phyloP scores from a whole-genome alignment of 2,888 invertebrate genomes.

The Zelleria hepariella region DNA sequence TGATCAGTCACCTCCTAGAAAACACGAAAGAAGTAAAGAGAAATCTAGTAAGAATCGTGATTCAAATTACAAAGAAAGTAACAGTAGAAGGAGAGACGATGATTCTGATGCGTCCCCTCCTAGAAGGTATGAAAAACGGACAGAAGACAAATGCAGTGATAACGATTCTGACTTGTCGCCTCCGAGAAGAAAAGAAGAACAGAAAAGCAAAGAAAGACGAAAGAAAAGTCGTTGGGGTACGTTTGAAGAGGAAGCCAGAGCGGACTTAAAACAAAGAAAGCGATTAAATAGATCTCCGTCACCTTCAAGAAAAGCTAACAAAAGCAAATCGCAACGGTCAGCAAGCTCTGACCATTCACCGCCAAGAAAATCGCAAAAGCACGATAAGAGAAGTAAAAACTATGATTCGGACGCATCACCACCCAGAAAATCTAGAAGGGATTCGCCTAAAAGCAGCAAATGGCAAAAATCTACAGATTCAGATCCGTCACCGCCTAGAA shows the following conservation, averaged over 20 bases:
- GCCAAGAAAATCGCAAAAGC: constrained; percentile 2
- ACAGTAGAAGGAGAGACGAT: no score
- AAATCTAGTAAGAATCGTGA: background rate
- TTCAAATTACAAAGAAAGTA: background rate
- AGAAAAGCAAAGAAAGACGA: background rate
- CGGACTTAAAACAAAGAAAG: background rate
- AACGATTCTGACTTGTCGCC: constrained; percentile 55
- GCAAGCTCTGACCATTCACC: background rate
- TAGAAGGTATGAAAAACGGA: background rate
- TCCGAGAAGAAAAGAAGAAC: constrained; percentile 25
- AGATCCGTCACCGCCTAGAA: constrained; percentile 37
- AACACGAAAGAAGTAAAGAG: constrained; percentile 7
- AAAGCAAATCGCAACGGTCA: background rate
- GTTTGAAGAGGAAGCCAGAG: background rate
- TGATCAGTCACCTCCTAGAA: constrained; percentile 10
- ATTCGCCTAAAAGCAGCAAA: constrained; percentile 9
- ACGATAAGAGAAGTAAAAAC: constrained; percentile 8
- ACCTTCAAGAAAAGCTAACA: constrained; percentile 4
- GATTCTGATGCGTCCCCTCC: no score
- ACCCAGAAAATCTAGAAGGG: constrained; percentile 28
- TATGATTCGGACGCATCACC: constrained; percentile 21
- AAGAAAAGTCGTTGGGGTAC: constrained; percentile 8
- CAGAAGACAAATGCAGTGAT: constrained; percentile 9
- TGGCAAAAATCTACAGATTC: constrained; percentile 24
- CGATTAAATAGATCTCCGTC: background rate